Evolutionary conservation across 2,888 invertebrate genomes (phyloP), one percentile per base, ranked within the genome.

Genomic region (Metacarcinus magister): DNA sequence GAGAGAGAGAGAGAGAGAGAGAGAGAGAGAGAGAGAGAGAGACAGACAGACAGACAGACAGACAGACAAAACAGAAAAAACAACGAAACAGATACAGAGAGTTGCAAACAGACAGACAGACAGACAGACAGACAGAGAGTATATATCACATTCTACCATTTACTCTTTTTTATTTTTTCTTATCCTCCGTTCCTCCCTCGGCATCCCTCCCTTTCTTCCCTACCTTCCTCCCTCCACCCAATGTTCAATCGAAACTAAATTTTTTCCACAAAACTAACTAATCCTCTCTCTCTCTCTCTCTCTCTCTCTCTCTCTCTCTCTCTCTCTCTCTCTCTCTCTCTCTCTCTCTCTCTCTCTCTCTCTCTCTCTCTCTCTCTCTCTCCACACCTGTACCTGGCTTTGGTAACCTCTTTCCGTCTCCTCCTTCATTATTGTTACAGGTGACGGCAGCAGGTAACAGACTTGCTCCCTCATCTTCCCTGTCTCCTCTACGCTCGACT

Each of bases 241-340:
- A 48, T 46, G 91, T 46, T 44, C 44, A 48, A 91, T 44, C 44
- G 28, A 92, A 92, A 48, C 92, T 92, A 92, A 92, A 44, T 48
- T 92, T 92, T 92, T 92, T 92, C 48, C 43, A 44, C 46, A 91
- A 82, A 82, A 23, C 82, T 87, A 75, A 28, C 44, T 94, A 39
- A 48, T 82, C 44, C 44, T 94, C 67, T 75, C 94, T 94, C 94
- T 94, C 94, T 94, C 94, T 94, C 82, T 94, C 94, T 94, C 94
- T 94, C 94, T 94, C 94, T 94, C 94, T 94, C 94, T 94, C 94
- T 94, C 94, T 94, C 75, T 94, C 94, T 94, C 94, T 94, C 94
- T 94, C 94, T 94, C 94, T 94, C 94, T 94, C 94, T 94, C 94
- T 94, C 94, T 94, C 94, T 94, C 94, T 94, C 94, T 94, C 94